Evolutionary conservation across 2,113 vertebrate species (phyloP), one percentile per base, ranked within the genome.

Genomic region (Colius striatus): DNA sequence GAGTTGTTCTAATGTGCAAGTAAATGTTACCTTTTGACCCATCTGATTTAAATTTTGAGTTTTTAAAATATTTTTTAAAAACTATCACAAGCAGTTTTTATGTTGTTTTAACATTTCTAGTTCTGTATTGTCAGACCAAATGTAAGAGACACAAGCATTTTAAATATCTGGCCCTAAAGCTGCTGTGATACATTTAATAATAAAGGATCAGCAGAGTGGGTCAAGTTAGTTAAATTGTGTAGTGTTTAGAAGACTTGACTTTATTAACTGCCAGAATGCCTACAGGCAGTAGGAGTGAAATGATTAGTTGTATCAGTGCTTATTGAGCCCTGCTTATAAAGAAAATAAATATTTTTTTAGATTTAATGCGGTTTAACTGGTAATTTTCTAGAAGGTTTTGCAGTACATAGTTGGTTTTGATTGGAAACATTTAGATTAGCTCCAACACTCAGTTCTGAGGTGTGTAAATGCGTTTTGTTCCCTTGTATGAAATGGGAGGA

Each of bases 351-450:
- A 83, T 92, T 95, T 95, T 5, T 1, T 70, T 81, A 67, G 82
- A 88, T 70, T 88, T 90, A 26, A 51, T 60, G 12, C 84, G 80
- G 36, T 70, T 5, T 1, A 34, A 89, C 36, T 74, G 51, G 61
- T 92, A 75, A 66, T 95, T 94, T 95, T 93, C 50, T 94, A 84
- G 22, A 38, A 78, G 54, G n/a, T 72, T 75, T 82, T 95, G 48
- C 85, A 77, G 11, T 80, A 15, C 15, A 2, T 92, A n/a, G 58
- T 78, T 95, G 79, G 10, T 86, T 95, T 92, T 92, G 36, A 65
- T 47, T 93, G 13, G 67, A 76, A 94, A 65, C n/a, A 38, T 73
- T 85, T 74, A 53, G 78, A 45, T 87, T 85, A 55, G 50, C 63
- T 84, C 21, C 26, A 78, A 2, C 8, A 15, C 18, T 78, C 68